phyloP scores from a whole-genome alignment of 2,888 invertebrate species.

The Crematogaster levior region DNA sequence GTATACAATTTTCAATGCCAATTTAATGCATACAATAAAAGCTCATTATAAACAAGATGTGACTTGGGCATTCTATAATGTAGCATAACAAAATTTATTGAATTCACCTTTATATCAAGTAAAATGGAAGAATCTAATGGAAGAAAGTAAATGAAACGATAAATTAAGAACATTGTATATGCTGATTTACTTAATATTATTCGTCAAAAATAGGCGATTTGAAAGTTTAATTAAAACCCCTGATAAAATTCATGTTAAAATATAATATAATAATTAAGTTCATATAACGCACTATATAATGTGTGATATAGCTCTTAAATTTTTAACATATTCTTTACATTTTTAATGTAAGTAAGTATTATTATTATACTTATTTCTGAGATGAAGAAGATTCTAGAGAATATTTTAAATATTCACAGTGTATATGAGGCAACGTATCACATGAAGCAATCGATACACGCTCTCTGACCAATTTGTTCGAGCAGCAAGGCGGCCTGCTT shows the following conservation, averaged over 20 bases:
- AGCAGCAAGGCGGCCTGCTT: slow-evolving; percentile 45
- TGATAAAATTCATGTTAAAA: background rate
- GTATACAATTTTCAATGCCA: background rate
- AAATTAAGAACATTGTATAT: background rate
- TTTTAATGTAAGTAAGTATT: too few relatives aligned
- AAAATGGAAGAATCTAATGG: slow-evolving; percentile 1
- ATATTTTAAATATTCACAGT: slow-evolving; percentile 40
- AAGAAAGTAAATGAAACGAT: background rate
- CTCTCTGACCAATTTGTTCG: slow-evolving; percentile 69
- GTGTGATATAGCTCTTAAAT: background rate
- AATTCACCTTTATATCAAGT: background rate
- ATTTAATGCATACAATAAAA: slow-evolving; percentile 3
- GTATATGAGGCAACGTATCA: slow-evolving; percentile 42
- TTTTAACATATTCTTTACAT: background rate
- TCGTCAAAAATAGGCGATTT: background rate
- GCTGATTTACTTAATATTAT: background rate
- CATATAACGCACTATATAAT: background rate
- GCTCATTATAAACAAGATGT: background rate
- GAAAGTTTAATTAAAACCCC: background rate
- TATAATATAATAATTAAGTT: background rate
- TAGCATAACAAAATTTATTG: background rate
- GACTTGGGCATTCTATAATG: background rate
- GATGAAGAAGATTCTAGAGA: background rate
- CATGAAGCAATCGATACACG: slow-evolving; percentile 61
- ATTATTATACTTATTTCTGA: too few relatives aligned